A percentile compares a stretch with the other conserved stretches of the same genome.
phyloP scores from a whole-genome alignment of 2,113 vertebrate species.

The Herpailurus yagouaroundi region DNA sequence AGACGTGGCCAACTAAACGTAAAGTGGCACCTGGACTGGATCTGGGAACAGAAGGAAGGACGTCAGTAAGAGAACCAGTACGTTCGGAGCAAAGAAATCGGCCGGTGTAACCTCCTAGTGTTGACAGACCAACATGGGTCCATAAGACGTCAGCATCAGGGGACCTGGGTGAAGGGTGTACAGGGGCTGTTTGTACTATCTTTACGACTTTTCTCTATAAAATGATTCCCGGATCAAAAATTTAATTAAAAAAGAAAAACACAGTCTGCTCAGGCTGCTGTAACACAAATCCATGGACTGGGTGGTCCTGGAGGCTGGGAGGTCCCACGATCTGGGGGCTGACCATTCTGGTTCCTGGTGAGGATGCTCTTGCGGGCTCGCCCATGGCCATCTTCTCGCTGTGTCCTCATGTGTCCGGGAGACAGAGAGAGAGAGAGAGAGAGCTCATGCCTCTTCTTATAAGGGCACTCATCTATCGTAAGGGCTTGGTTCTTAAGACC shows the following conservation, averaged over 20 bases:
- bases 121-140: neutral
- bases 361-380: neutral
- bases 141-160: rapidly evolving
- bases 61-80: no score
- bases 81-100: neutral
- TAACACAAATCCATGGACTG: neutral
- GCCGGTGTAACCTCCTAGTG: no score
- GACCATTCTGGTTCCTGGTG: neutral
- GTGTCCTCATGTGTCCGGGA: neutral
- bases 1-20: neutral
- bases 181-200: no score
- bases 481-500: no score
- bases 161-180: no score
- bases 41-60: neutral
- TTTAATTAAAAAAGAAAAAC: neutral
- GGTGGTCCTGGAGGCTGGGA: neutral
- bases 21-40: neutral
- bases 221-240: neutral
- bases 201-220: neutral
- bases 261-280: neutral
- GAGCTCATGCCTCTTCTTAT: neutral
- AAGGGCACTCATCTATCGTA: neutral
- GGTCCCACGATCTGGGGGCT: neutral
- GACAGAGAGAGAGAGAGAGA: neutral
- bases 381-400: neutral